Conservation (phyloP, 2,797 vertebrate species). For the Fringilla coelebs region DNA sequence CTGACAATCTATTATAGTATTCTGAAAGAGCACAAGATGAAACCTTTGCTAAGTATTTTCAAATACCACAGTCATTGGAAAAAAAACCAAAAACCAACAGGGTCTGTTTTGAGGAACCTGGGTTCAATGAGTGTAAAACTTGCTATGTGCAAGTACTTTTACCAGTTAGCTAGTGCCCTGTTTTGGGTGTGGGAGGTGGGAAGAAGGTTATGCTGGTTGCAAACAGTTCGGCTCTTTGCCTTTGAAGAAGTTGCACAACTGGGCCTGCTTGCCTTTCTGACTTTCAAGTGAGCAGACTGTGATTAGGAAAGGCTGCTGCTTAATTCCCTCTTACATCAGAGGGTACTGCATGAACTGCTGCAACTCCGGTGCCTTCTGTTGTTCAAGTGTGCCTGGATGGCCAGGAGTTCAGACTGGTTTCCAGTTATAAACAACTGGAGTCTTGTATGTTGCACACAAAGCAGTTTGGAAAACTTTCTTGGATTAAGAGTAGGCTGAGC, state of each 20-base stretch:
- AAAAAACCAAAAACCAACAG: rapidly evolving
- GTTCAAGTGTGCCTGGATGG: background rate
- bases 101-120: background rate
- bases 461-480: background rate
- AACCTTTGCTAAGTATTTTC: background rate
- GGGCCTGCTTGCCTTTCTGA: background rate
- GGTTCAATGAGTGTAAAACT: background rate
- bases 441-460: background rate
- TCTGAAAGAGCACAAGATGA: background rate
- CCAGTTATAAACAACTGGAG: background rate
- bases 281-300: background rate
- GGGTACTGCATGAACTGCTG: background rate
- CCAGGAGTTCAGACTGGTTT: background rate
- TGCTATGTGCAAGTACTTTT: background rate
- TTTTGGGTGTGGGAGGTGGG: background rate
- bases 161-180: background rate
- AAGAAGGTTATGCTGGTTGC: background rate
- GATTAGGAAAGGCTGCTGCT: background rate
- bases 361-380: background rate
- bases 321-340: background rate
- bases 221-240: background rate
- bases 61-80: background rate
- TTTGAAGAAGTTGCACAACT: background rate
- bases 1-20: background rate
- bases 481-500: background rate